Conservation (phyloP, 2,113 vertebrate species). For the Thamnophis sirtalis region DNA sequence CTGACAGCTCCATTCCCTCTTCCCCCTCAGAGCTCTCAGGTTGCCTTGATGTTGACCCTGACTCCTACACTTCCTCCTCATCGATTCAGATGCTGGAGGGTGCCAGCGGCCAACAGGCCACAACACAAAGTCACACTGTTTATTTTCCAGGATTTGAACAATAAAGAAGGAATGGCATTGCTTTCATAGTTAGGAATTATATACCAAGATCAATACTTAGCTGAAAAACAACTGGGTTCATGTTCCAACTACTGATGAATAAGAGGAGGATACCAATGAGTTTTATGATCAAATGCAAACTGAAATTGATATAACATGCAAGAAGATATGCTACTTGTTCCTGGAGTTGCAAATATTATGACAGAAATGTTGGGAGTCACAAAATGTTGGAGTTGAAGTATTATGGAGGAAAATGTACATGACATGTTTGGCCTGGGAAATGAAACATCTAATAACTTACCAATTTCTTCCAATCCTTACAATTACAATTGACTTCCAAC, state of each 20-base stretch:
- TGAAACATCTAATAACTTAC: background rate
- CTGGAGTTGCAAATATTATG: background rate
- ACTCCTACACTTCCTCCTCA: too few relatives aligned
- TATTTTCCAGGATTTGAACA: background rate
- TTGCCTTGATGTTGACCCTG: too few relatives aligned
- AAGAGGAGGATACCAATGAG: background rate
- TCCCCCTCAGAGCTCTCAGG: too few relatives aligned
- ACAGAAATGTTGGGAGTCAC: background rate
- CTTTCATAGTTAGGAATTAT: background rate
- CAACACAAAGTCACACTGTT: background rate
- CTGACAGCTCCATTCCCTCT: too few relatives aligned
- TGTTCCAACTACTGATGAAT: background rate
- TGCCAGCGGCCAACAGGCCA: too few relatives aligned
- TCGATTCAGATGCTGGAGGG: too few relatives aligned
- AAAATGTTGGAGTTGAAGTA: background rate
- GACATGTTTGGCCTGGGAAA: background rate
- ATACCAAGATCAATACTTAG: background rate
- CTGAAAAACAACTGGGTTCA: background rate
- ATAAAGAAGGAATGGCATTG: background rate
- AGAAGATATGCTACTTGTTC: background rate
- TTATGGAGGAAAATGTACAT: background rate
- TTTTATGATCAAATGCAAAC: background rate
- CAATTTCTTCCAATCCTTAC: background rate
- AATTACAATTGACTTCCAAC: background rate
- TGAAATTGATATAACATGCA: background rate